Evolutionary conservation across 2,113 vertebrate genomes (phyloP).

Genomic region (Gambusia affinis): DNA sequence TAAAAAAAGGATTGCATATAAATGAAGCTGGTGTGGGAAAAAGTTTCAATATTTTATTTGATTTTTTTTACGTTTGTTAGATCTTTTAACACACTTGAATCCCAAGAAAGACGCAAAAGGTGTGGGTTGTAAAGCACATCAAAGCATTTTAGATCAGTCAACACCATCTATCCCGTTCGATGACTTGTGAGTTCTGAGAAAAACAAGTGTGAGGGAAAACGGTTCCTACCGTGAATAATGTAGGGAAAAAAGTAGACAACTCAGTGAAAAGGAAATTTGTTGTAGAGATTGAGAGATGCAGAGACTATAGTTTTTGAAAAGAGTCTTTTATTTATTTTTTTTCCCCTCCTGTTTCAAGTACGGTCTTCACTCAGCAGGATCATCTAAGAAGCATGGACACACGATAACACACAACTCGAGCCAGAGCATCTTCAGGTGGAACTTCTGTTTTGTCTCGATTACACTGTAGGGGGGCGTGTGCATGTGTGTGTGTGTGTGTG

Average conservation of each 20-base stretch:
- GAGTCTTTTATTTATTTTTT: conserved; percentile 75
- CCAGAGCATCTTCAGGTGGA: conserved; percentile 79
- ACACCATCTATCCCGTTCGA: background rate
- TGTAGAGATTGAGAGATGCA: conserved; percentile 18
- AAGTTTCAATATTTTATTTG: conserved; percentile 5
- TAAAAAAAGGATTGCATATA: conserved; percentile 1
- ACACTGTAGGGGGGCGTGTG: background rate
- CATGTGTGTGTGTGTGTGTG: background rate
- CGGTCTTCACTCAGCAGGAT: conserved; percentile 80
- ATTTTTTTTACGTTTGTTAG: conserved; percentile 13
- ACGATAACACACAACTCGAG: conserved; percentile 81
- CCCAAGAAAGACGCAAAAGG: background rate
- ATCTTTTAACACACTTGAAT: conserved; percentile 31
- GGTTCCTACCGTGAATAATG: background rate
- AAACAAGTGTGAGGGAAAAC: background rate
- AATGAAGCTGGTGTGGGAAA: background rate
- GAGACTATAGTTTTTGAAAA: conserved; percentile 72
- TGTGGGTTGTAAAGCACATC: conserved; percentile 25
- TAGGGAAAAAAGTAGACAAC: background rate
- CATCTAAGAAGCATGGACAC: conserved; percentile 83
- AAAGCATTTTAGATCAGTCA: conserved; percentile 24
- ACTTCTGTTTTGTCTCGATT: conserved; percentile 69
- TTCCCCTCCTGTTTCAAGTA: conserved; percentile 81
- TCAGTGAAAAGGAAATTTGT: background rate
- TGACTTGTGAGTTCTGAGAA: background rate